Evolutionary conservation across 1,140 invertebrate species (phyloP).

Genomic region (honey bee (Apis mellifera)): Amel_HAv3.1 CM009939.2:2805001-2805500

Average conservation of each 20-base stretch:
- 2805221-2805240: slow-evolving; percentile 62
- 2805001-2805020: neutral
- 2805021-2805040: neutral
- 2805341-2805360: slow-evolving; percentile 38
- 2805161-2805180: slow-evolving; percentile 30
- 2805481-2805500: slow-evolving; percentile 34
- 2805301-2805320: slow-evolving; percentile 44
- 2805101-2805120: neutral
- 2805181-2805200: slow-evolving; percentile 9
- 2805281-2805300: slow-evolving; percentile 49
- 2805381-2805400: slow-evolving; percentile 41
- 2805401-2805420: slow-evolving; percentile 43
- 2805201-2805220: slow-evolving; percentile 43
- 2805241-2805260: slow-evolving; percentile 66
- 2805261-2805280: slow-evolving; percentile 54
- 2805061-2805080: neutral
- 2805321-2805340: slow-evolving; percentile 21
- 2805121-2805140: slow-evolving; percentile 11
- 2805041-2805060: neutral
- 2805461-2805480: slow-evolving; percentile 34
- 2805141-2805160: neutral
- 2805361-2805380: slow-evolving; percentile 41
- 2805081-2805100: slow-evolving; percentile 1
- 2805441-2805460: slow-evolving; percentile 62
- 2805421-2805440: slow-evolving; percentile 55